Conservation (phyloP, 64 coral and sea anemone genomes). For the Pocillopora damicornis region DNA sequence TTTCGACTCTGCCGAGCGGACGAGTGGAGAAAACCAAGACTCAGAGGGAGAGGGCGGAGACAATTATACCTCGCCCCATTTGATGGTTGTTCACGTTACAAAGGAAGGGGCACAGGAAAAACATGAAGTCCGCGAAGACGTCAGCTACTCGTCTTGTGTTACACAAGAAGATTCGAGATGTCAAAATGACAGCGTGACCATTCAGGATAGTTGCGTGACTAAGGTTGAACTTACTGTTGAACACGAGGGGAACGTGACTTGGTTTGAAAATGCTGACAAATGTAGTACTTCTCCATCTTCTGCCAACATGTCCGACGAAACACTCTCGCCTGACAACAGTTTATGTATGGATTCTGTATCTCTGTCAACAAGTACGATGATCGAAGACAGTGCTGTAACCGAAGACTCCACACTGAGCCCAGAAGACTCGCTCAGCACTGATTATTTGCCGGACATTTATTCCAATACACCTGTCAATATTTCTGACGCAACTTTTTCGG, state of each 20-base stretch:
- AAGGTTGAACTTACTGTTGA: background rate
- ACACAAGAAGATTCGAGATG: background rate
- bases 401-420: background rate
- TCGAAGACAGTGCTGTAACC: slow-evolving; percentile 2
- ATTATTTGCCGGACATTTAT: slow-evolving; percentile 65
- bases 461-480: slow-evolving; percentile 58
- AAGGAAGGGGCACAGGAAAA: background rate
- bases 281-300: background rate
- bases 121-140: background rate
- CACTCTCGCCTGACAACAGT: slow-evolving; percentile 16
- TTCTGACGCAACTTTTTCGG: slow-evolving; percentile 82
- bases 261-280: background rate
- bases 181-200: background rate
- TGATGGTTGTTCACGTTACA: slow-evolving; percentile 38
- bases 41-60: slow-evolving; percentile 19
- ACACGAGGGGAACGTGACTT: background rate
- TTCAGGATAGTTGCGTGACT: background rate
- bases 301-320: background rate
- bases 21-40: slow-evolving; percentile 31
- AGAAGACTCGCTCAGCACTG: slow-evolving; percentile 23
- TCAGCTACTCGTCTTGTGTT: background rate
- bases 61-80: background rate
- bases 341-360: slow-evolving; percentile 5
- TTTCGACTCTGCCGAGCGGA: slow-evolving; percentile 63
- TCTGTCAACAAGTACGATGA: slow-evolving; percentile 20